Percentiles rank a stretch among this genome's conserved stretches.
Evolutionary conservation across 1,140 invertebrate species (phyloP).

Genomic region (Zophobas atratus): DNA sequence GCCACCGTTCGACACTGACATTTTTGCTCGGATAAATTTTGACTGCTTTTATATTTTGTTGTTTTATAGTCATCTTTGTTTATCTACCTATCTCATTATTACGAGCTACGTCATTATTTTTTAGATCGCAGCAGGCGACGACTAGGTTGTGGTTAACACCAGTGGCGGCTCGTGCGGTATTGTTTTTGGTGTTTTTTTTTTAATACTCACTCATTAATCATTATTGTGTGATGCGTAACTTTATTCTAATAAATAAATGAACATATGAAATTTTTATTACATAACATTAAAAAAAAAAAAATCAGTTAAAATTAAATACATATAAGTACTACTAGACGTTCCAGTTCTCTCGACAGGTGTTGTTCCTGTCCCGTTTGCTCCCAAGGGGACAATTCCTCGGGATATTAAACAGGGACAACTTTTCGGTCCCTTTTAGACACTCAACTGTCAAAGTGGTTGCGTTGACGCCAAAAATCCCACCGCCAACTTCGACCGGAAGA

Average conservation of each 20-base stretch:
- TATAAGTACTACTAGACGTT: constrained; percentile 1
- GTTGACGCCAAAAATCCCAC: constrained; percentile 62
- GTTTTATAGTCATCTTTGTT: neutral
- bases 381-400: constrained; percentile 55
- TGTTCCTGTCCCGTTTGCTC: constrained; percentile 53
- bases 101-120: neutral
- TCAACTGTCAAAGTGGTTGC: constrained; percentile 57
- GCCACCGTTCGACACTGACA: constrained; percentile 49
- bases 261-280: neutral
- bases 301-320: neutral
- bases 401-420: constrained; percentile 53
- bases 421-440: constrained; percentile 57
- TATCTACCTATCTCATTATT: neutral
- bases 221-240: too few species aligned
- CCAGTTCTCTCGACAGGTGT: constrained; percentile 47
- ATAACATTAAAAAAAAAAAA: neutral
- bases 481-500: constrained; percentile 52
- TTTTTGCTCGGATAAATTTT: constrained; percentile 2
- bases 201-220: too few species aligned
- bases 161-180: too few species aligned
- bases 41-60: constrained; percentile 11
- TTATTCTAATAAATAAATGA: too few species aligned
- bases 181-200: too few species aligned
- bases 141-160: too few species aligned
- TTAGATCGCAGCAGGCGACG: too few species aligned